Evolutionary conservation across 53 echinoderm and acorn worm species (phyloP).

Genomic region (Stichopus horrens): DNA sequence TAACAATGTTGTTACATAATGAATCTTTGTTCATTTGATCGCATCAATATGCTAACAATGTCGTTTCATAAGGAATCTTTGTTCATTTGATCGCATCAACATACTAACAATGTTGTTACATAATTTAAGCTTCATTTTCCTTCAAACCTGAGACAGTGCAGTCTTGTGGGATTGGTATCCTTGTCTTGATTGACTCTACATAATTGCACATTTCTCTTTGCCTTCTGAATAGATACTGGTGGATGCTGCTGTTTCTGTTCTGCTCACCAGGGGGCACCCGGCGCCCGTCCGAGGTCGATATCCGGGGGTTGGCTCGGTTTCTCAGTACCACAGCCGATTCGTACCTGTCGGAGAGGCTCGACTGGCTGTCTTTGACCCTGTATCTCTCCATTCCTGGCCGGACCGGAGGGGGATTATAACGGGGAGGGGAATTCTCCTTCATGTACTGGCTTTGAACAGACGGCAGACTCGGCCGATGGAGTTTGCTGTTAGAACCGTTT

Average conservation of each 20-base stretch:
- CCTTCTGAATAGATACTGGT: constrained; percentile 85
- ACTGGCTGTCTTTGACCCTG: constrained; percentile 35
- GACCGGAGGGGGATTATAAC: constrained; percentile 7
- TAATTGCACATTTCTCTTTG: constrained; percentile 89
- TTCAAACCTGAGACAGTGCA: constrained; percentile 83
- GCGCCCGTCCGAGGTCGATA: constrained; percentile 26
- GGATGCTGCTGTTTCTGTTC: constrained; percentile 87
- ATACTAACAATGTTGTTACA: not conserved
- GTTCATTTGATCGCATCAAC: too few species aligned
- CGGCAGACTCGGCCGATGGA: constrained; percentile 20
- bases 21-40: too few species aligned
- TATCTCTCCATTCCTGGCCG: constrained; percentile 1
- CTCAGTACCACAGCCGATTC: constrained; percentile 26
- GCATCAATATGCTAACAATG: too few species aligned
- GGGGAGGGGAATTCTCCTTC: constrained; percentile 31
- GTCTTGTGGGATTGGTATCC: constrained; percentile 86
- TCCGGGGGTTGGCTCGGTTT: not conserved
- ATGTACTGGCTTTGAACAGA: constrained; percentile 22
- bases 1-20: too few species aligned
- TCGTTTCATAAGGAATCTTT: too few species aligned
- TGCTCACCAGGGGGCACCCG: constrained; percentile 57
- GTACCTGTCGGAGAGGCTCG: constrained; percentile 13
- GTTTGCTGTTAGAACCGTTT: constrained; percentile 34
- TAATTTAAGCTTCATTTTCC: not conserved
- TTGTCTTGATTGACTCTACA: constrained; percentile 89